Percentiles rank a stretch among this genome's conserved stretches.
These are phyloP conservation scores for Eumerus sabulonum DNA, from an alignment of 2,888 invertebrate genomes.

Conservation along the genomic window DNA sequence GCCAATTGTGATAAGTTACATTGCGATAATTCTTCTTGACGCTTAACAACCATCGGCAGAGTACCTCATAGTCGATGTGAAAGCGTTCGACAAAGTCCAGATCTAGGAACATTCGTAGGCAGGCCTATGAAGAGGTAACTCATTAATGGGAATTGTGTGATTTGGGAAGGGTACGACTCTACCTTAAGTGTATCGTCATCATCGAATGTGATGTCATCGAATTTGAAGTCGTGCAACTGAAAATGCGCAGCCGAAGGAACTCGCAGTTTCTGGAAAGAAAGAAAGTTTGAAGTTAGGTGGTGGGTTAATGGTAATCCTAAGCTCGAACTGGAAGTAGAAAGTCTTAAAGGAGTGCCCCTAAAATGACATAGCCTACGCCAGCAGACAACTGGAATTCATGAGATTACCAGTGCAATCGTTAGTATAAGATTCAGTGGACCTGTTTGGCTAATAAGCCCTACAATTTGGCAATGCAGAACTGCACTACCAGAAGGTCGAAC, in stretches of 20 bases:
- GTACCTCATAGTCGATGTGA: constrained; percentile 94
- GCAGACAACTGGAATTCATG: too few relatives aligned
- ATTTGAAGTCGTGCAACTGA: constrained; percentile 90
- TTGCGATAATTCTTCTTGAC: constrained; percentile 97
- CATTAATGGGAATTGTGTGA: neutral
- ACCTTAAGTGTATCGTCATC: constrained; percentile 93
- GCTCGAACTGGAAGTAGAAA: too few relatives aligned
- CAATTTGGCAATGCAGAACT: too few relatives aligned
- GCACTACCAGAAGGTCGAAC: too few relatives aligned
- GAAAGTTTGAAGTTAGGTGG: constrained; percentile 36
- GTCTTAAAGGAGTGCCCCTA: too few relatives aligned
- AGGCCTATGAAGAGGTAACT: constrained; percentile 81
- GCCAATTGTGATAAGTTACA: constrained; percentile 97
- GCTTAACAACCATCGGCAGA: constrained; percentile 94
- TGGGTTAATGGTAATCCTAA: too few relatives aligned
- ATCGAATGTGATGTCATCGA: constrained; percentile 93
- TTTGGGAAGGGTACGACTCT: too few relatives aligned
- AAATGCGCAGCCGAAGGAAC: constrained; percentile 93
- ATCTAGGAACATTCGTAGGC: constrained; percentile 95
- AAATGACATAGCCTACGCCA: too few relatives aligned
- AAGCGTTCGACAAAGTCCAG: constrained; percentile 94
- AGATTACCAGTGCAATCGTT: too few relatives aligned
- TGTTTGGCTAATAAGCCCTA: too few relatives aligned
- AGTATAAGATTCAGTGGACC: too few relatives aligned
- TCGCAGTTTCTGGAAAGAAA: constrained; percentile 84